Percentiles rank a stretch among this genome's conserved stretches.
phyloP scores from a whole-genome alignment of 2,113 vertebrate species.

The Siniperca knerii region DNA sequence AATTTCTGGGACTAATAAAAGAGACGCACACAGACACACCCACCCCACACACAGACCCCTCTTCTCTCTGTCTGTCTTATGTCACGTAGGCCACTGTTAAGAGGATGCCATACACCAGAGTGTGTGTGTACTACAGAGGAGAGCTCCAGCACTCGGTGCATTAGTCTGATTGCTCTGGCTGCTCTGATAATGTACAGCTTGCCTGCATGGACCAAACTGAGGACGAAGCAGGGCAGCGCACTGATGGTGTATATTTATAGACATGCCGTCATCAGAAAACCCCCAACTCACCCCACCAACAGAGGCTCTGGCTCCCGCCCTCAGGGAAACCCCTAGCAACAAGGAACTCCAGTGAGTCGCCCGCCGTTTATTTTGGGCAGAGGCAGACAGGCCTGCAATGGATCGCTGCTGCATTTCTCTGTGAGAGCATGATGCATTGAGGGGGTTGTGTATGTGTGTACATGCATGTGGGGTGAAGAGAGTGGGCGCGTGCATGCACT shows the following conservation, averaged over 20 bases:
- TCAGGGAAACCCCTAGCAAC: conserved; percentile 85
- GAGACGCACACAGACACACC: no score
- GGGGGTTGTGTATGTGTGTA: not conserved
- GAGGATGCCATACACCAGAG: conserved; percentile 2
- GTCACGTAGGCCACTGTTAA: not conserved
- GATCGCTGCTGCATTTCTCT: conserved; percentile 50
- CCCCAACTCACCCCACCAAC: conserved; percentile 59
- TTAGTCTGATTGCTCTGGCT: conserved; percentile 64
- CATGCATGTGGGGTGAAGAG: conserved; percentile 15
- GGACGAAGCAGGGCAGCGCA: conserved; percentile 52
- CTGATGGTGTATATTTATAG: conserved; percentile 79
- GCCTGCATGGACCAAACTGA: conserved; percentile 37
- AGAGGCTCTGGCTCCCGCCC: conserved; percentile 65
- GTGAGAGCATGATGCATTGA: conserved; percentile 23
- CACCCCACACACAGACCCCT: not conserved
- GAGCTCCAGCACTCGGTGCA: conserved; percentile 42
- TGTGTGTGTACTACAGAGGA: conserved; percentile 19
- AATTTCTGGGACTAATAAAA: not conserved
- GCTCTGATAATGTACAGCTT: conserved; percentile 56
- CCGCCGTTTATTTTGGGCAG: conserved; percentile 76
- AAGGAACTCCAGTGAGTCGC: conserved; percentile 76
- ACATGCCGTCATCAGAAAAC: conserved; percentile 75
- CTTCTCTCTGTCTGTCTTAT: conserved; percentile 24
- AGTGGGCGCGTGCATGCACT: conserved; percentile 34
- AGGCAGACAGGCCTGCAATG: conserved; percentile 56